Percentiles rank a stretch among this genome's conserved stretches.
Evolutionary conservation across 1,140 invertebrate species (phyloP).

Genomic region (Eriocheir sinensis): DNA sequence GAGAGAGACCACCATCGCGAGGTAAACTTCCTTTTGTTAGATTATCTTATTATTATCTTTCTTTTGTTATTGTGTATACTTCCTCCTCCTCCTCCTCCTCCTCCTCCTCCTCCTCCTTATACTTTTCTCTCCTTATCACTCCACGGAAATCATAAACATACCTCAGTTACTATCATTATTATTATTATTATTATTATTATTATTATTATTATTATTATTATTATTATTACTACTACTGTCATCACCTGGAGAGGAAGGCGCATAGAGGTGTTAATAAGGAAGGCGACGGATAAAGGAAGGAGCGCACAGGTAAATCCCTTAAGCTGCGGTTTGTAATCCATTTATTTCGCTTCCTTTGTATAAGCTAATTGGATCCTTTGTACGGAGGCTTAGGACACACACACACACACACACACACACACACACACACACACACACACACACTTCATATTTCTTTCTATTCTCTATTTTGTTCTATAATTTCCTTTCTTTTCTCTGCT

Average conservation of each 20-base stretch:
- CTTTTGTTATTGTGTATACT: conserved; percentile 19
- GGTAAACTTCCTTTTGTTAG: not conserved
- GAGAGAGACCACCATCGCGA: not conserved
- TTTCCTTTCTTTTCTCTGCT: not conserved
- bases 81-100: not conserved
- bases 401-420: conserved; percentile 22
- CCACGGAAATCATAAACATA: too few species aligned
- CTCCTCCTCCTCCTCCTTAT: conserved; percentile 5
- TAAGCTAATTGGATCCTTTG: not conserved
- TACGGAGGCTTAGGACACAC: not conserved
- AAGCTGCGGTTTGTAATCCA: not conserved
- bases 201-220: too few species aligned
- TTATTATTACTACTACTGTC: too few species aligned
- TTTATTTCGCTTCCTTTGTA: not conserved
- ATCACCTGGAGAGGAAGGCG: not conserved
- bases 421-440: not conserved
- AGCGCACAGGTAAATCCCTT: not conserved
- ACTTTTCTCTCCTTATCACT: not conserved
- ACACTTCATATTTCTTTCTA: not conserved
- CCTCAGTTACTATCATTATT: too few species aligned
- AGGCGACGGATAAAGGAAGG: not conserved
- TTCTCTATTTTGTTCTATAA: not conserved
- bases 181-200: not conserved
- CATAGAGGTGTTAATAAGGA: not conserved
- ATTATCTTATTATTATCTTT: conserved; percentile 5